Evolutionary conservation across 2,113 vertebrate genomes (phyloP).

Genomic region (Calypte anna): DNA sequence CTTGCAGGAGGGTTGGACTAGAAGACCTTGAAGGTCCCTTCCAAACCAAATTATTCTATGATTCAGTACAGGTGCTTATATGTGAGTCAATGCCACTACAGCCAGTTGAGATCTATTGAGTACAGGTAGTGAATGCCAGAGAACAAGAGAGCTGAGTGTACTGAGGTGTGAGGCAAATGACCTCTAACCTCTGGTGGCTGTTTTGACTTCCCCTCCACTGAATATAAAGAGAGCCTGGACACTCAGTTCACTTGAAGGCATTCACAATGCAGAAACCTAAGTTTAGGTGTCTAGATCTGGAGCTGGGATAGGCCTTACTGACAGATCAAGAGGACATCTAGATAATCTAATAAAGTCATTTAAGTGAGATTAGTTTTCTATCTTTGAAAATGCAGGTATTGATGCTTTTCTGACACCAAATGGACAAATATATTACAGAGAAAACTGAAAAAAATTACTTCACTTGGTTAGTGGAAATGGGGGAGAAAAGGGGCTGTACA

Average conservation of each 20-base stretch:
- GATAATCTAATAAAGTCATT: neutral
- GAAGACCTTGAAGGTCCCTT: neutral
- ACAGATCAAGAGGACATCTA: neutral
- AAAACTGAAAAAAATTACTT: neutral
- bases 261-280: neutral
- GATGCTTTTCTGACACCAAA: neutral
- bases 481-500: neutral
- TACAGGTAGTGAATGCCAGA: neutral
- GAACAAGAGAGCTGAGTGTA: neutral
- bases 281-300: neutral
- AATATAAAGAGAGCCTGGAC: neutral
- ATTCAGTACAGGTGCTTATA: neutral
- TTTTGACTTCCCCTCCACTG: neutral
- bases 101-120: neutral
- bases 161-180: rapidly evolving
- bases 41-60: neutral
- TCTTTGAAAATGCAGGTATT: neutral
- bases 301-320: neutral
- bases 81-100: neutral
- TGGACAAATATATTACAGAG: neutral
- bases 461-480: neutral
- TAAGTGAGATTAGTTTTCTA: neutral
- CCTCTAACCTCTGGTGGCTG: neutral
- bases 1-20: neutral
- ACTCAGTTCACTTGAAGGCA: neutral